Evolutionary conservation across 2,888 invertebrate genomes (phyloP).

Genomic region (Bombylius discolor): DNA sequence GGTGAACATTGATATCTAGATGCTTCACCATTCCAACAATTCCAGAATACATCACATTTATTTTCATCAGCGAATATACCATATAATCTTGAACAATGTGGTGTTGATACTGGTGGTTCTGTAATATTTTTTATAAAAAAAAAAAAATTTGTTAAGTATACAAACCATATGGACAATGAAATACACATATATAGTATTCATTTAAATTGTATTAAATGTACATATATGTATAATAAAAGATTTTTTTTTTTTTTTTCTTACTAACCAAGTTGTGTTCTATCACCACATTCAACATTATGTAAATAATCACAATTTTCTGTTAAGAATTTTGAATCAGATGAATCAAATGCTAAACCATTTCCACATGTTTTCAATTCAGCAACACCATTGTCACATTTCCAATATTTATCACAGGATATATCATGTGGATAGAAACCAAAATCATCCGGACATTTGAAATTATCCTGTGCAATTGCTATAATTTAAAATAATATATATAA

Average conservation of each 20-base stretch:
- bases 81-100: constrained; percentile 76
- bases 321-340: constrained; percentile 74
- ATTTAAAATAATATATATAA: constrained; percentile 18
- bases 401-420: constrained; percentile 84
- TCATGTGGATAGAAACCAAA: constrained; percentile 90
- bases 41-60: constrained; percentile 91
- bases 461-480: constrained; percentile 62
- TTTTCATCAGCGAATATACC: constrained; percentile 82
- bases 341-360: constrained; percentile 85
- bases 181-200: background rate
- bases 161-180: background rate
- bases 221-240: too few relatives aligned
- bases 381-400: constrained; percentile 83
- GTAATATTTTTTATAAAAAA: constrained; percentile 13
- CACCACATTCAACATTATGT: constrained; percentile 88
- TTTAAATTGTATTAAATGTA: too few relatives aligned
- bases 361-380: constrained; percentile 87
- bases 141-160: background rate
- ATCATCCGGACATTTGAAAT: constrained; percentile 87
- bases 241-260: constrained; percentile 6
- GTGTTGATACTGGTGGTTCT: constrained; percentile 74
- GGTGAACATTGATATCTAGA: constrained; percentile 91
- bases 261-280: constrained; percentile 72
- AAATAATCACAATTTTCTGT: constrained; percentile 92
- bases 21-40: constrained; percentile 92